Conservation (phyloP, 2,888 invertebrate species). For the Rhagonycha lutea region DNA sequence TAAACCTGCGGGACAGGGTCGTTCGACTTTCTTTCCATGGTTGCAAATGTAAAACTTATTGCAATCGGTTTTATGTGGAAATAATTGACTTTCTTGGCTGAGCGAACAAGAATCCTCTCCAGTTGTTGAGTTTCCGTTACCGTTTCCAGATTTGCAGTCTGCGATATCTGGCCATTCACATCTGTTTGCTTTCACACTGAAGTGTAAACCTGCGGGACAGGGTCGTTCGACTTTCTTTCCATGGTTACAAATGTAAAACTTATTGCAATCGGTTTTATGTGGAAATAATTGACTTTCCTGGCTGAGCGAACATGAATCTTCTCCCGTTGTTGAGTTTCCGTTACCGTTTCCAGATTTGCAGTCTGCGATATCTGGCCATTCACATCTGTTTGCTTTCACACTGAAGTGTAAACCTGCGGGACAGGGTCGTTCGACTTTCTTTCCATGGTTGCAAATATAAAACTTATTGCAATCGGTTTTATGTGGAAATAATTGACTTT, state of each 20-base stretch:
- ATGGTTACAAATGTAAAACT: neutral
- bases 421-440: neutral
- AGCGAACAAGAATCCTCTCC: neutral
- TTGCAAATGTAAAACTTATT: neutral
- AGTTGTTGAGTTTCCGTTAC: neutral
- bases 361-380: neutral
- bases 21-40: neutral
- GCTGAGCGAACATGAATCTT: no score
- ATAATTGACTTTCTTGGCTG: neutral
- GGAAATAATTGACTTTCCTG: neutral
- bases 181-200: neutral
- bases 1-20: conserved; percentile 6
- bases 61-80: neutral
- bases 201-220: conserved; percentile 8
- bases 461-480: conserved; percentile 10
- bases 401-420: conserved; percentile 14
- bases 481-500: neutral
- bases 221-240: neutral
- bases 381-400: neutral
- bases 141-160: neutral
- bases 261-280: neutral
- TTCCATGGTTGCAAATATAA: conserved; percentile 9
- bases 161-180: no score
- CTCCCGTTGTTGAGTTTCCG: neutral
- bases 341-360: neutral